These are phyloP conservation scores for Plumapathes pennacea DNA, from an alignment of 92 coral and sea anemone genomes.

Conservation along the genomic window DNA sequence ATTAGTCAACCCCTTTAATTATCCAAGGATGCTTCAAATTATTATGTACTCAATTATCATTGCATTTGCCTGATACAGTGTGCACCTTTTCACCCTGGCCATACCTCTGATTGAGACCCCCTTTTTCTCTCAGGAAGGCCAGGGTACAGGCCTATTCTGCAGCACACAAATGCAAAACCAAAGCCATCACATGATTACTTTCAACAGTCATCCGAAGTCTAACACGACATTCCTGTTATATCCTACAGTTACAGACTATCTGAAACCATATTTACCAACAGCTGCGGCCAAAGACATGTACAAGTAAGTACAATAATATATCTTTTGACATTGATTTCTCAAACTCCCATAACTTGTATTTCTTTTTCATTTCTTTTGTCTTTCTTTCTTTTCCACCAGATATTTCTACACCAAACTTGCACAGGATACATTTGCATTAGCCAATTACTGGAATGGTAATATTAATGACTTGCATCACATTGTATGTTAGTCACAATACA, in stretches of 20 bases:
- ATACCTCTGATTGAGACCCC: too few species aligned
- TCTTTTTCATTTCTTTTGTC: slow-evolving; percentile 1
- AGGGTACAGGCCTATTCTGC: too few species aligned
- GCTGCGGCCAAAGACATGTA: slow-evolving; percentile 54
- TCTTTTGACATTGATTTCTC: not conserved
- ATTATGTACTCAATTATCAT: too few species aligned
- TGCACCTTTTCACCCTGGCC: too few species aligned
- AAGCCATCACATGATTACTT: too few species aligned
- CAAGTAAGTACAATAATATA: slow-evolving; percentile 40
- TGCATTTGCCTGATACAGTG: too few species aligned
- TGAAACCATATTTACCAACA: slow-evolving; percentile 64
- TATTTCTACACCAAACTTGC: slow-evolving; percentile 20
- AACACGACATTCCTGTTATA: too few species aligned
- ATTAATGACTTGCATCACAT: not conserved
- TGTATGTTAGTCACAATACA: not conserved
- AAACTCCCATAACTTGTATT: not conserved
- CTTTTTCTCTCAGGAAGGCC: too few species aligned
- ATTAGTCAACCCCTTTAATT: not conserved
- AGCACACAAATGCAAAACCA: too few species aligned
- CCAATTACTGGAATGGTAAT: slow-evolving; percentile 99
- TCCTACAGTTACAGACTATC: slow-evolving; percentile 65
- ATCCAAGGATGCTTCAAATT: too few species aligned
- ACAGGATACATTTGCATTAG: slow-evolving; percentile 73
- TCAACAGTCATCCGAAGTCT: too few species aligned
- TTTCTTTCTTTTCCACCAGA: slow-evolving; percentile 58